These are phyloP conservation scores for Eulemur coronatus DNA, from an alignment of 2,797 vertebrate genomes.

Conservation along the genomic window DNA sequence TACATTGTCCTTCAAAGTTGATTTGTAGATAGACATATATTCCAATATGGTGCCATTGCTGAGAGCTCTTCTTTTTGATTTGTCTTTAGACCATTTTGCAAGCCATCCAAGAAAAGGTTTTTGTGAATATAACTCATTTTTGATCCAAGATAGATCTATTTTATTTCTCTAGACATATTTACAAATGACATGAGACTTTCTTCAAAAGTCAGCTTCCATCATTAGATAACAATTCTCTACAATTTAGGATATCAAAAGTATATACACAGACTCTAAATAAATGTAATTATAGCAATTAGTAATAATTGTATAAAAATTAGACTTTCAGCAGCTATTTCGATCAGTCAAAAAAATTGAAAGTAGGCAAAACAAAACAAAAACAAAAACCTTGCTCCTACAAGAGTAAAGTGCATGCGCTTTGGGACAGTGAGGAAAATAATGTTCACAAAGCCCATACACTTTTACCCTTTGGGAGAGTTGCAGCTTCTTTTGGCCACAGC, in stretches of 20 bases:
- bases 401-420: conserved; percentile 65
- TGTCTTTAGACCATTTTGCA: neutral
- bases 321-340: neutral
- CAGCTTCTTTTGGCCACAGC: conserved; percentile 29
- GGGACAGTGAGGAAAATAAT: conserved; percentile 67
- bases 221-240: neutral
- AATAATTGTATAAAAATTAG: neutral
- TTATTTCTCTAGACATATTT: conserved; percentile 9
- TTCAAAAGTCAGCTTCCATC: conserved; percentile 4
- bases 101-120: neutral
- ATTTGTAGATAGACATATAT: neutral
- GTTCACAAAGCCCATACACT: conserved; percentile 67
- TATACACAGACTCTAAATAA: neutral
- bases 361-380: conserved; percentile 22
- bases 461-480: conserved; percentile 59
- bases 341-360: conserved; percentile 22
- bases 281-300: neutral
- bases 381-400: conserved; percentile 41
- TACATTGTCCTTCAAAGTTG: neutral
- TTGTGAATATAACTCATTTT: conserved; percentile 23
- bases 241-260: neutral
- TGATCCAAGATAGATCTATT: neutral
- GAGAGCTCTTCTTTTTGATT: neutral
- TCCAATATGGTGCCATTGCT: neutral
- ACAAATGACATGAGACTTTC: neutral